Base-by-base conservation (phyloP, 1,140 invertebrate species). In the Drosophila setifemur region DNA sequence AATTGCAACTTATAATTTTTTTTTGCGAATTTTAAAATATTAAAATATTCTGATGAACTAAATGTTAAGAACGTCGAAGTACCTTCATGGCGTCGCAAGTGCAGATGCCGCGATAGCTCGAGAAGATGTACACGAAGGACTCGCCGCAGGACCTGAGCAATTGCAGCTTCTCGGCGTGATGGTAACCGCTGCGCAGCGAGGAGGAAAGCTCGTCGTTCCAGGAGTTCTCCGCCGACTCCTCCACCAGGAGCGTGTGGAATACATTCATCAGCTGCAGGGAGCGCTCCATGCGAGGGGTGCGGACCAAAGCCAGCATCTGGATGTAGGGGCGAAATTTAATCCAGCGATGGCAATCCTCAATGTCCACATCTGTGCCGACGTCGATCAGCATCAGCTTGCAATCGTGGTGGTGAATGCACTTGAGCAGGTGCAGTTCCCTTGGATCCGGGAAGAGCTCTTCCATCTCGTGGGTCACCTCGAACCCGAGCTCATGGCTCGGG, bases 361-460 rank as follows among this genome's bases (percentile, higher is more conserved):
- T 42, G 14, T 66, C 67, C 25, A 89, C 35, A 1, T 88, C 72
- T 4, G 19, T 21, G 23, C 63, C 64, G 2, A 68, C 61, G 71
- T 89, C 83, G 39, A 89, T 73, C 2, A 89, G 35, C 68, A 89
- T 82, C 8, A 89, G 42, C 26, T 73, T 61, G 29, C 75, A 78
- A 2, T 78, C 35, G 5, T 69, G 73, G 4, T 37, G 19, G 23
- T 73, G 49, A 5, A 89, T 78, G 28, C 45, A 43, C 8, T 70
- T 35, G 7, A 89, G 18, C 9, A 89, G 47, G 1, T 45, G 31
- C 23, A 31, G 43, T 33, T 89, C 75, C 69, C 75, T 63, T 7
- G 58, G 42, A 0, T 14, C 25, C 5, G 9, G 9, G 29, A 89
- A 89, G 0, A 14, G 8, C 2, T 12, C 0, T 4, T 33, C 25